Evolutionary conservation across 2,888 invertebrate species (phyloP), one percentile per base, ranked within the genome.

Genomic region (Scelioninae gen. 1): DNA sequence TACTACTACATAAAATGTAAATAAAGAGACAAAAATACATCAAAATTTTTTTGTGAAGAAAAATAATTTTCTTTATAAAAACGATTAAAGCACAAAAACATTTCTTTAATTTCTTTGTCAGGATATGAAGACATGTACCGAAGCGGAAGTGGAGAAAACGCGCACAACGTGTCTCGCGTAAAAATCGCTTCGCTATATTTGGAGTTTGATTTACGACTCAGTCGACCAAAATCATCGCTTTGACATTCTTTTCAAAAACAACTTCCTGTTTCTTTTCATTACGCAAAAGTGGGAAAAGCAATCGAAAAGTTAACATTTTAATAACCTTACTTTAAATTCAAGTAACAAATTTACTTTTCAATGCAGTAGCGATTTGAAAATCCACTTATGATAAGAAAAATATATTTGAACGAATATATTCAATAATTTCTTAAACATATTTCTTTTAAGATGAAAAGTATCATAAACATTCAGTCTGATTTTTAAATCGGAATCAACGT

Each of bases 71-170:
- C 9, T 9, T 9, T 9, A 1, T 1, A 38, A 9, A 10, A 38
- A 5, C 38, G 38, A 38, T 9, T 10, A 38, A 38, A 38, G 10
- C 5, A 1, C 5, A 15, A 63, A 49, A 49, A 56, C 34, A 55
- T 11, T 55, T 58, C 15, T 47, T 15, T 66, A 53, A 49, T 8
- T 11, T 16, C 49, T 66, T 56, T 40, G 23, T 47, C 65, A 65
- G 82, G 79, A 78, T 72, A 66, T 47, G 55, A 66, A 51, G 60
- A 65, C 63, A 65, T 77, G 62, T 75, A 71, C 38, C 66, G 47
- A 75, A 68, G 65, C 82, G 84, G 84, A 84, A 83, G 75, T 74
- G 71, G 68, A 71, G 81, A 81, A 83, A 81, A 77, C 75, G 72
- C 53, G 53, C 65, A 53, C 58, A 76, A 84, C 84, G 84, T 83